Evolutionary conservation across 1,140 invertebrate species (phyloP).

Genomic region (Aphelenchoides avenae): DNA sequence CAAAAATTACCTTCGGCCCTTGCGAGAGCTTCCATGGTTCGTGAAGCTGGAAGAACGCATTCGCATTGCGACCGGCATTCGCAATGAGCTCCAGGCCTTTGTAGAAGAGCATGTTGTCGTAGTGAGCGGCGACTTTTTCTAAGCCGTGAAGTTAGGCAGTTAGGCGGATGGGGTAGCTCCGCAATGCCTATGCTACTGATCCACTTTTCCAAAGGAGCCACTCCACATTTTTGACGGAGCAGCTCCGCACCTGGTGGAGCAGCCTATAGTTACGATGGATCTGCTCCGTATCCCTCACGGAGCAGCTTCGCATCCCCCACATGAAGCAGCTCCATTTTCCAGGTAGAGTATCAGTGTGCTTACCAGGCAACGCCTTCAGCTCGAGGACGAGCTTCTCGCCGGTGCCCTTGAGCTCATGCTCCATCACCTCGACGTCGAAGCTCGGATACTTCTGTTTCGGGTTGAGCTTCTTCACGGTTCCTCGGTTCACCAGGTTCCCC

Average conservation of each 20-base stretch:
- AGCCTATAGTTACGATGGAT: no score
- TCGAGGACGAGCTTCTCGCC: slow-evolving; percentile 65
- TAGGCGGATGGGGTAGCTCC: no score
- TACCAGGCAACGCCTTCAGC: slow-evolving; percentile 66
- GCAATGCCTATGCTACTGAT: no score
- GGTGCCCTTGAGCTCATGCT: slow-evolving; percentile 56
- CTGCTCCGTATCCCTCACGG: no score
- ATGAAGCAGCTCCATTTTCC: no score
- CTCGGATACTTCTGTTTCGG: slow-evolving; percentile 70
- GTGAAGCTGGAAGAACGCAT: slow-evolving; percentile 77
- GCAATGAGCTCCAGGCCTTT: slow-evolving; percentile 76
- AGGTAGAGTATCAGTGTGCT: no score
- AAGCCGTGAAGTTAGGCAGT: no score
- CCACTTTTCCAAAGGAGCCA: no score
- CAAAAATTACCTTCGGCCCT: slow-evolving; percentile 28
- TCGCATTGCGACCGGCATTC: slow-evolving; percentile 70
- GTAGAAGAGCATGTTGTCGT: slow-evolving; percentile 76
- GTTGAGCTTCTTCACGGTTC: slow-evolving; percentile 74
- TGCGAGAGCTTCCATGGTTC: slow-evolving; percentile 82
- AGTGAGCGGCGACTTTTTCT: slow-evolving; percentile 64
- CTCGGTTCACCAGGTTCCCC: slow-evolving; percentile 82
- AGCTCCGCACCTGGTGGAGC: no score
- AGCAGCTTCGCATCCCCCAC: no score
- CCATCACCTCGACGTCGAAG: slow-evolving; percentile 62
- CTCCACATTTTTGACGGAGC: no score